Evolutionary conservation across 2,797 vertebrate species (phyloP).

Genomic region (Epinephelus coioides): DNA sequence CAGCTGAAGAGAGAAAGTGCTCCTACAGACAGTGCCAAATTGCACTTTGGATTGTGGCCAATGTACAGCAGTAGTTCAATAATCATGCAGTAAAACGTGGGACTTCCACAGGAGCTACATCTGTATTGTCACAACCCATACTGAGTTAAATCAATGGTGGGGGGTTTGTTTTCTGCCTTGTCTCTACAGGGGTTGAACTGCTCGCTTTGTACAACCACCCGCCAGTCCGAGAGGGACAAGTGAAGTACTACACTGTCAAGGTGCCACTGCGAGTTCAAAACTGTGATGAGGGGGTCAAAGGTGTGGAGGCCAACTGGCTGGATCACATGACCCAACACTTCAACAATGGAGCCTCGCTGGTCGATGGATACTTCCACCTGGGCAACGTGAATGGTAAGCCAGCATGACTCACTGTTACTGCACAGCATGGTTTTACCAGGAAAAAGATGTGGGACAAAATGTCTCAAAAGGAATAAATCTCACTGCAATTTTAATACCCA

Average conservation of each 20-base stretch:
- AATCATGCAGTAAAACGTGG: conserved; percentile 32
- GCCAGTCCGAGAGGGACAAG: conserved; percentile 82
- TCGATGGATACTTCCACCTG: conserved; percentile 94
- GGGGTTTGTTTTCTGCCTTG: conserved; percentile 3
- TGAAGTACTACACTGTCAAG: conserved; percentile 94
- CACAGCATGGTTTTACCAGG: background rate
- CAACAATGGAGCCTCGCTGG: conserved; percentile 93
- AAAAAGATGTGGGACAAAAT: background rate
- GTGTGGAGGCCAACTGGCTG: conserved; percentile 96
- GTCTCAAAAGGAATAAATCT: background rate
- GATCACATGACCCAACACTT: conserved; percentile 99
- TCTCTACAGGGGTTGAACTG: conserved; percentile 87
- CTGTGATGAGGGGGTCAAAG: conserved; percentile 88
- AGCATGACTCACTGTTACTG: too few species aligned
- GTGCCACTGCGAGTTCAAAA: conserved; percentile 93
- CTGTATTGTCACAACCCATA: conserved; percentile 23
- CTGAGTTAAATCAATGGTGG: background rate
- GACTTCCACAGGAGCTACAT: conserved; percentile 35
- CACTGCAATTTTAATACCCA: background rate
- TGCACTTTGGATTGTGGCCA: conserved; percentile 50
- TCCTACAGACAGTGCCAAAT: conserved; percentile 44
- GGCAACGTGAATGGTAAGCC: conserved; percentile 88
- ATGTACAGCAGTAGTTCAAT: conserved; percentile 34
- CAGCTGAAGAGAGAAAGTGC: conserved; percentile 34
- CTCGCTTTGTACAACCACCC: conserved; percentile 95